Conservation (phyloP, 2,888 invertebrate genomes). For the Bellardia pandia region DNA sequence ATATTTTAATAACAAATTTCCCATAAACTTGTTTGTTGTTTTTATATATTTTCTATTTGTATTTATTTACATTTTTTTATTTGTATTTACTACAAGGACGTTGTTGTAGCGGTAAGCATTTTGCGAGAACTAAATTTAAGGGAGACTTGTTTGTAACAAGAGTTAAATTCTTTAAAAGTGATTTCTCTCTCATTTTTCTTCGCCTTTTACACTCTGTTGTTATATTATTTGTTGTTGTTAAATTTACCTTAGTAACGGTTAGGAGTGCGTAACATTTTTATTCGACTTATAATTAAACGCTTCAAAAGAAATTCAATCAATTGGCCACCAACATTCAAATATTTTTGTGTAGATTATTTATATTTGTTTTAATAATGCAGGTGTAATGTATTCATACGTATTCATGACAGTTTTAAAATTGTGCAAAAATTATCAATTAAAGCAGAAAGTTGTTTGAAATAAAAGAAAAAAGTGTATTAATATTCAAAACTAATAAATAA, state of each 20-base stretch:
- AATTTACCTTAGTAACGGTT: constrained; percentile 45
- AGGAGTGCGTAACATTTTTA: constrained; percentile 2
- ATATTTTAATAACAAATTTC: constrained; percentile 29
- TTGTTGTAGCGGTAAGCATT: constrained; percentile 48
- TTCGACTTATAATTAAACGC: constrained; percentile 16
- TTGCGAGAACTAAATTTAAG: constrained; percentile 56
- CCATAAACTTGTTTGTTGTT: constrained; percentile 7
- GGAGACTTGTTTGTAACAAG: not conserved
- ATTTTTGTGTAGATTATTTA: not conserved
- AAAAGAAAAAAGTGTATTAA: not conserved
- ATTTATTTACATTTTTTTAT: not conserved
- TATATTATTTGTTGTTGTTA: constrained; percentile 30
- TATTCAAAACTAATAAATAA: no score
- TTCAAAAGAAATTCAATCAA: constrained; percentile 26
- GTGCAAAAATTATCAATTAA: not conserved
- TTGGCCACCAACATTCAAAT: not conserved
- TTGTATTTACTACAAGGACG: not conserved
- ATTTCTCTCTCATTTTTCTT: not conserved
- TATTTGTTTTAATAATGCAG: not conserved
- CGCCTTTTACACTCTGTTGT: not conserved
- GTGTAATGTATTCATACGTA: not conserved
- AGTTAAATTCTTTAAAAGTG: not conserved
- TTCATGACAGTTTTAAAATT: not conserved
- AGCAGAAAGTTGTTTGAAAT: not conserved
- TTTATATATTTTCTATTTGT: not conserved